Conservation (phyloP, 2,888 invertebrate genomes). For the Holacanthella duospinosa region DNA sequence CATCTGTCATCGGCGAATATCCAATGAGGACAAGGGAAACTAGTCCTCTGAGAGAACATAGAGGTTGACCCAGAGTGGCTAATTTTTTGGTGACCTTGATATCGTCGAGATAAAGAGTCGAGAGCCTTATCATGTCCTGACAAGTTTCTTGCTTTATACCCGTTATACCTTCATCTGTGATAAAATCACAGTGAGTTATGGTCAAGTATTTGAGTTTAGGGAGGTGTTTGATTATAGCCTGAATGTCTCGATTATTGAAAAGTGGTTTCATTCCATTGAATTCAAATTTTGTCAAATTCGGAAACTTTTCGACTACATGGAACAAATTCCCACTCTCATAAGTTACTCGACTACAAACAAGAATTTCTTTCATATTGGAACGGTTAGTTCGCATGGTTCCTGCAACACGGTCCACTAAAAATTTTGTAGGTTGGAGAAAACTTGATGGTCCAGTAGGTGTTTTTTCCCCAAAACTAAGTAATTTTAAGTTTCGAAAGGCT, state of each 20-base stretch:
- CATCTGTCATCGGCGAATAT: slow-evolving; percentile 17
- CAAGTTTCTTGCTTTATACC: slow-evolving; percentile 15
- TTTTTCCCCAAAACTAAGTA: slow-evolving; percentile 15
- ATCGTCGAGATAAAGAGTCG: slow-evolving; percentile 5
- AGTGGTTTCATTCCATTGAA: slow-evolving; percentile 12
- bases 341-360: not conserved
- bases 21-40: slow-evolving; percentile 16
- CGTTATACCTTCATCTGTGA: slow-evolving; percentile 22
- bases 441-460: not conserved
- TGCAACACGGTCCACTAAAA: not conserved
- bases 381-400: not conserved
- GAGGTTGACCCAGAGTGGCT: slow-evolving; percentile 9
- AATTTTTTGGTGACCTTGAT: not conserved
- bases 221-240: slow-evolving; percentile 17
- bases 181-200: slow-evolving; percentile 13
- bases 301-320: slow-evolving; percentile 9
- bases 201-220: slow-evolving; percentile 12
- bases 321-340: slow-evolving; percentile 9
- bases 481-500: slow-evolving; percentile 13
- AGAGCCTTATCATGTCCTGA: slow-evolving; percentile 14
- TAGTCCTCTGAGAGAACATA: slow-evolving; percentile 19
- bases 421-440: not conserved
- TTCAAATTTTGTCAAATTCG: slow-evolving; percentile 15
- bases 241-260: slow-evolving; percentile 18
- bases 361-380: not conserved